phyloP scores from a whole-genome alignment of 1,140 invertebrate genomes.

The Melipona quadrifasciata region DNA sequence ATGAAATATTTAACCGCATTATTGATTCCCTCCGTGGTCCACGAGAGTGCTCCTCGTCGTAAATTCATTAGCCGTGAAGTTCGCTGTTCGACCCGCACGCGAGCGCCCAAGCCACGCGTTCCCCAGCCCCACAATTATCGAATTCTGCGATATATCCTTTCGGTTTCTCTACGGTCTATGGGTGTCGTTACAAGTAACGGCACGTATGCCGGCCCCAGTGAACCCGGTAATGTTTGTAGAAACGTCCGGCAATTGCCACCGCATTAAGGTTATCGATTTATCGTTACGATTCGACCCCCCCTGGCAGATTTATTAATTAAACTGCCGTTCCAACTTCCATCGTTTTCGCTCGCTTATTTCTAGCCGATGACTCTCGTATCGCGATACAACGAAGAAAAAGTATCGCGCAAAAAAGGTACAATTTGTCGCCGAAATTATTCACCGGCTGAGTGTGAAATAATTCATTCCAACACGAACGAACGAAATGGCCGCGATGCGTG shows the following conservation, averaged over 20 bases:
- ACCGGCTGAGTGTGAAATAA: no score
- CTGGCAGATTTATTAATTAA: constrained; percentile 47
- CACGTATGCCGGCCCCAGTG: constrained; percentile 30
- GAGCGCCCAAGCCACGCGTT: constrained; percentile 51
- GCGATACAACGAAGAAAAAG: not conserved
- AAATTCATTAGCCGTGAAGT: constrained; percentile 74
- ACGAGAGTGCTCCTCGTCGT: constrained; percentile 71
- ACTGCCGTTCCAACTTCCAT: not conserved
- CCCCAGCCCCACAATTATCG: constrained; percentile 60
- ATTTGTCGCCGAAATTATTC: not conserved
- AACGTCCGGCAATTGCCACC: constrained; percentile 34
- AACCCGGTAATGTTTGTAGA: constrained; percentile 40
- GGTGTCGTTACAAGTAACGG: constrained; percentile 49
- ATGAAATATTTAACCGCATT: constrained; percentile 79
- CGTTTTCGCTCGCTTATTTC: not conserved
- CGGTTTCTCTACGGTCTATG: constrained; percentile 34
- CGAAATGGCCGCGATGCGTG: not conserved
- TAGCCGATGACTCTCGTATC: not conserved
- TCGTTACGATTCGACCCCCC: constrained; percentile 16
- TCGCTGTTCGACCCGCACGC: constrained; percentile 58
- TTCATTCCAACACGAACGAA: not conserved
- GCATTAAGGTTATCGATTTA: constrained; percentile 36
- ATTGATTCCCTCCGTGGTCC: constrained; percentile 75
- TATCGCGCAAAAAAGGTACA: not conserved
- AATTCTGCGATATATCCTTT: constrained; percentile 63